Base-by-base conservation (phyloP, 2,797 vertebrate genomes). In the Malacoctenus gilli region DNA sequence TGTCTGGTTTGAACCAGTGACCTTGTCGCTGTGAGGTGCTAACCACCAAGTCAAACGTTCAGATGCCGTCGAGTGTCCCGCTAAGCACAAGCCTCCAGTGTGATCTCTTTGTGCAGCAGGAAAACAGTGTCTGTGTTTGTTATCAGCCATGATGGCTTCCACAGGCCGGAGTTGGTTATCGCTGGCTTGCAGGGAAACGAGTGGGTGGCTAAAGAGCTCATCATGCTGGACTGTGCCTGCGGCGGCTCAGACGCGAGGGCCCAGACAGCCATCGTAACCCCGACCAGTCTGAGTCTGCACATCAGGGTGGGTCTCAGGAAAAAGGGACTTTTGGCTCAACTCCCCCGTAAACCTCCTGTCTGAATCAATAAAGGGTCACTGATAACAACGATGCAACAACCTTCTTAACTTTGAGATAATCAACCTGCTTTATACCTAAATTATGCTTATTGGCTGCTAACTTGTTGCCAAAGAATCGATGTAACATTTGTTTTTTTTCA, bases 141-240 rank as follows among this genome's bases (percentile, higher is more conserved):
- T 53, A 55, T 72, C 68, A 72, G 52, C 54, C 75, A 50, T 43
- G 49, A 72, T 63, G 38, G 60, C 76, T 67, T 53, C 67, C 69
- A 64, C 43, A 77, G 67, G 51, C 76, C 68, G 79, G 79, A 78
- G 77, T 39, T 37, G 37, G 69, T 68, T 75, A 68, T 85, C 82
- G 75, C 77, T 62, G 62, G 66, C 53, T 52, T 52, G 64, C 49
- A 82, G 77, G 80, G 67, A 79, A 85, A 84, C 44, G 72, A 70
- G 84, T 80, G 83, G 86, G 86, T 16, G 81, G 74, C 40, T 59
- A 8, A 31, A 64, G 59, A 65, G 70, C 48, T 78, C 67, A 5
- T 35, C 10, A 37, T 38, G 40, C 52, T 21, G 73, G 48, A 68
- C 66, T 37, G 51, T 75, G 60, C 46, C 68, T 28, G 52, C 64